Conservation (phyloP, 2,113 vertebrate species). For the Diadophis punctatus region DNA sequence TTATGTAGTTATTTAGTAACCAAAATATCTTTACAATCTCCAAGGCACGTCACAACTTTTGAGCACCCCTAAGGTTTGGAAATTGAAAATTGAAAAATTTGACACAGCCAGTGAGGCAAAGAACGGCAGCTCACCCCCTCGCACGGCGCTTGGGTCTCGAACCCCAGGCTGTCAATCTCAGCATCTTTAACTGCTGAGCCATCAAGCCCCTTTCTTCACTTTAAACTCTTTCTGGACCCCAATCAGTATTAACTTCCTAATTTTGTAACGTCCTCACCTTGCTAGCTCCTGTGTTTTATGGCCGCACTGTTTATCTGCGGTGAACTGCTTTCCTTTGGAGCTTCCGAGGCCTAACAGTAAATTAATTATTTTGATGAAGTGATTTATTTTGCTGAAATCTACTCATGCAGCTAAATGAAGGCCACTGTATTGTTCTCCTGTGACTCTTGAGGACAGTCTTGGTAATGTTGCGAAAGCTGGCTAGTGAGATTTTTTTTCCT, state of each 20-base stretch:
- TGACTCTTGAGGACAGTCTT: background rate
- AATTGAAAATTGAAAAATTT: too few species aligned
- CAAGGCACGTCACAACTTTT: too few species aligned
- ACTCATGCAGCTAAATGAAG: background rate
- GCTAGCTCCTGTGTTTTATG: constrained; percentile 13
- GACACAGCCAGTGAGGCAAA: too few species aligned
- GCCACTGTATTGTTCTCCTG: background rate
- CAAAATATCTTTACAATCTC: too few species aligned
- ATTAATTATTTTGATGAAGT: constrained; percentile 29
- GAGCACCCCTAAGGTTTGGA: too few species aligned
- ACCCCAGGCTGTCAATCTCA: background rate
- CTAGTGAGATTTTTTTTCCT: background rate
- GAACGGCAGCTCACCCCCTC: background rate
- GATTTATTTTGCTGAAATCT: constrained; percentile 24
- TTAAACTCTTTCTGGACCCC: background rate
- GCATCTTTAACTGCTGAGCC: background rate
- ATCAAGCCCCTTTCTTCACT: background rate
- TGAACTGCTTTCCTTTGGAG: background rate
- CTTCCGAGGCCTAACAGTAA: constrained; percentile 7
- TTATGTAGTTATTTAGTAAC: too few species aligned
- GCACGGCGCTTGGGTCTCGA: rapidly evolving
- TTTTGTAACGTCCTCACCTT: background rate
- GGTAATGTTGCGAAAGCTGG: background rate
- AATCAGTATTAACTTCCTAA: rapidly evolving
- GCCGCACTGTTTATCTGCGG: background rate